Percentiles rank a stretch among this genome's conserved stretches.
phyloP scores from a whole-genome alignment of 2,113 vertebrate species.

The Vulpes ferrilata region DNA sequence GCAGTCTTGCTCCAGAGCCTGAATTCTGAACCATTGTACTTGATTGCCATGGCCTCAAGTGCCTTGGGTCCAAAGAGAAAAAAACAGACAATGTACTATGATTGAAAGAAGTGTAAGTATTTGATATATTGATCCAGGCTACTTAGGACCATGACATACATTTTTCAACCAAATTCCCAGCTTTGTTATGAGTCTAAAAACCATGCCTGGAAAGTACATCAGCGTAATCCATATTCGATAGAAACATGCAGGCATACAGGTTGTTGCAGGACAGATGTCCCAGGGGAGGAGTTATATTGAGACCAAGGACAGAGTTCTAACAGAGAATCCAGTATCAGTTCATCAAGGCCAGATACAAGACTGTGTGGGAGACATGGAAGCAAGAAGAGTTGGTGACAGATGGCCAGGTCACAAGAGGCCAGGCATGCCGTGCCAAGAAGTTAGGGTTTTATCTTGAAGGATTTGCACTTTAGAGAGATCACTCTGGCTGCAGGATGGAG shows the following conservation, averaged over 20 bases:
- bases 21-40: constrained; percentile 29
- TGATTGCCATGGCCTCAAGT: neutral
- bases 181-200: constrained; percentile 13
- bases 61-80: neutral
- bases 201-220: neutral
- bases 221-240: neutral
- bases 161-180: neutral
- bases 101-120: neutral
- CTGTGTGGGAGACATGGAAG: rapidly evolving
- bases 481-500: neutral
- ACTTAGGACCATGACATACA: neutral
- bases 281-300: neutral
- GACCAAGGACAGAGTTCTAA: neutral
- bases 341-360: neutral
- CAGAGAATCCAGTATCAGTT: neutral
- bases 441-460: neutral
- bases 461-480: neutral
- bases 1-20: constrained; percentile 62
- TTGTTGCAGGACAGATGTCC: neutral
- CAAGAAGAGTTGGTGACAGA: neutral
- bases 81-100: neutral
- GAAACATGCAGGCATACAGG: neutral
- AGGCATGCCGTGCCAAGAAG: neutral
- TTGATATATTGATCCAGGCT: neutral
- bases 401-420: neutral